Conservation (phyloP, 92 coral and sea anemone genomes). For the Virgularia gustaviana region DNA sequence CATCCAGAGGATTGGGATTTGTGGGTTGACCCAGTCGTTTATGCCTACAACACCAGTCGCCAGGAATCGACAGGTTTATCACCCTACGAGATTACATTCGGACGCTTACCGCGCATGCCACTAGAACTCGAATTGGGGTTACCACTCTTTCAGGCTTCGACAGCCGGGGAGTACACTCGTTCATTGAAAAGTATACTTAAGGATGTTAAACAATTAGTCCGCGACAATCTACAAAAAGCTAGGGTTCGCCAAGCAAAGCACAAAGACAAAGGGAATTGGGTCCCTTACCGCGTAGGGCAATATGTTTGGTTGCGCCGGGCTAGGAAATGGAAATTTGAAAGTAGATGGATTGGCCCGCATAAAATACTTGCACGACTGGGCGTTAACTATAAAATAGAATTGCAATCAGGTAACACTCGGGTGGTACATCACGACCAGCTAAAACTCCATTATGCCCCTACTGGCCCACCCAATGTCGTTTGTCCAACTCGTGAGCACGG, state of each 20-base stretch:
- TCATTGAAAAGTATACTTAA: background rate
- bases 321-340: conserved; percentile 26
- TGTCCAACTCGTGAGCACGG: conserved; percentile 38
- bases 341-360: conserved; percentile 41
- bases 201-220: background rate
- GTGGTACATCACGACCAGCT: conserved; percentile 37
- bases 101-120: conserved; percentile 36
- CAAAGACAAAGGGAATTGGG: conserved; percentile 18
- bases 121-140: conserved; percentile 41
- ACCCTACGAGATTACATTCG: conserved; percentile 38
- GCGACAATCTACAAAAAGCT: conserved; percentile 18
- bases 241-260: conserved; percentile 4
- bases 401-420: conserved; percentile 2
- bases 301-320: conserved; percentile 35
- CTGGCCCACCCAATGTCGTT: conserved; percentile 5
- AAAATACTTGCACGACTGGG: conserved; percentile 21
- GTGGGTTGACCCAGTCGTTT: conserved; percentile 36
- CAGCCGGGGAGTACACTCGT: conserved; percentile 6
- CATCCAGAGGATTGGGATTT: conserved; percentile 43
- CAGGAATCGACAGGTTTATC: conserved; percentile 32
- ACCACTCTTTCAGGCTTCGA: conserved; percentile 15
- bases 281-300: conserved; percentile 5
- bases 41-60: conserved; percentile 41
- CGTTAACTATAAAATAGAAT: conserved; percentile 18
- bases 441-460: conserved; percentile 32